phyloP scores from a whole-genome alignment of 1,140 invertebrate species.

The Leptonema lineaticorne region DNA sequence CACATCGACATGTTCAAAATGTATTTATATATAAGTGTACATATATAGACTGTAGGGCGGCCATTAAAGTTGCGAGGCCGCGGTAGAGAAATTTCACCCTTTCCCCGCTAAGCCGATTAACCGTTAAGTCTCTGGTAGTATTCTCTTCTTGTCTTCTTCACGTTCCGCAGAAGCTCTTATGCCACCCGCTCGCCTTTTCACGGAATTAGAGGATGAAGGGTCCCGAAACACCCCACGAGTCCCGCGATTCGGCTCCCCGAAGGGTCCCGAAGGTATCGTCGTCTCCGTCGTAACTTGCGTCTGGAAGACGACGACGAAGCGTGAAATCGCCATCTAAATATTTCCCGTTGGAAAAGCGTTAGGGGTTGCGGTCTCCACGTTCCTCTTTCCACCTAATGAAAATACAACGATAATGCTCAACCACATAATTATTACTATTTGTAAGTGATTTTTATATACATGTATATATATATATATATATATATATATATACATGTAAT shows the following conservation, averaged over 20 bases:
- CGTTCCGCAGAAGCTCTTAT: slow-evolving; percentile 23
- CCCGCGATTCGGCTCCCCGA: neutral
- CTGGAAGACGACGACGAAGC: slow-evolving; percentile 37
- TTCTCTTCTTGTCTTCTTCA: slow-evolving; percentile 39
- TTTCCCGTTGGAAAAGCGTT: slow-evolving; percentile 22
- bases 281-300: slow-evolving; percentile 6
- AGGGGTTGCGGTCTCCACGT: slow-evolving; percentile 29
- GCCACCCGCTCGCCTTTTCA: neutral
- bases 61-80: slow-evolving; percentile 38
- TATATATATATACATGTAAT: neutral
- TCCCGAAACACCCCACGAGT: neutral
- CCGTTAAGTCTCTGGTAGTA: slow-evolving; percentile 39
- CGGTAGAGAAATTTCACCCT: slow-evolving; percentile 39
- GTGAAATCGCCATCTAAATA: slow-evolving; percentile 41
- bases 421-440: neutral
- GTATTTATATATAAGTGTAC: slow-evolving; percentile 17
- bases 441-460: neutral
- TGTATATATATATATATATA: neutral
- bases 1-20: neutral
- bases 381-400: too few relatives aligned
- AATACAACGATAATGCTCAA: too few relatives aligned
- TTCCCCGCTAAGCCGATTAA: slow-evolving; percentile 42
- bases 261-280: neutral
- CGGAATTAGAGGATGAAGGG: too few relatives aligned
- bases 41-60: slow-evolving; percentile 6